Base-by-base conservation (phyloP, 2,797 vertebrate genomes). In the Epinephelus coioides region DNA sequence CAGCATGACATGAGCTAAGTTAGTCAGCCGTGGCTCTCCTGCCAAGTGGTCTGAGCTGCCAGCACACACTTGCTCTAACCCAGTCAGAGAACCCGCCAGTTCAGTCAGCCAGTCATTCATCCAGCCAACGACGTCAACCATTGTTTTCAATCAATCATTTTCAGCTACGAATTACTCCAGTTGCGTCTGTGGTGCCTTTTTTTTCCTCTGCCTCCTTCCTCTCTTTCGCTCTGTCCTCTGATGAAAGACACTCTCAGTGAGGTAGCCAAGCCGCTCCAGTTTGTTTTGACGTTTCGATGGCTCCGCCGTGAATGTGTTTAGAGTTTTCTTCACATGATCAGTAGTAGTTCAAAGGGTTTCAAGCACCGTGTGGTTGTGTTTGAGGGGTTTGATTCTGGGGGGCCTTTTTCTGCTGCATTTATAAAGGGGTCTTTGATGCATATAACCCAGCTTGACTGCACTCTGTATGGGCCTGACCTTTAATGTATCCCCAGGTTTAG, bases 81-180 rank as follows among this genome's bases (percentile, higher is more conserved):
- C 23, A 34, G 68, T 74, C 77, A 54, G 79, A 69, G 46, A 62
- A 73, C 30, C 57, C 2, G 69, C 80, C 74, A 71, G 78, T 64
- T 78, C 76, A 89, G 72, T 66, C 79, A 85, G 82, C 79, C 85
- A 76, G 63, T 86, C 62, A 62, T 73, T 80, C 30, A 73, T 65
- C 43, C 76, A 74, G 78, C 85, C 55, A 81, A 54, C 21, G 66
- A 79, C 21, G 50, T 84, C 78, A 82, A 57, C 81, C 66, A 54
- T 81, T 86, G 83, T 83, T 86, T 89, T 89, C 78, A 85, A 82
- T 91, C 88, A 81, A 61, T 90, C 82, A 47, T 69, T 66, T 84
- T 86, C 71, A 84, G 78, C 76, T 74, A 55, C 56, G 27, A 71
- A 71, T 82, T 69, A 83, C 76, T 60, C 54, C 68, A 64, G 34